Evolutionary conservation across 2,797 vertebrate species (phyloP), one percentile per base, ranked within the genome.

Genomic region (Cottoperca gobio): DNA sequence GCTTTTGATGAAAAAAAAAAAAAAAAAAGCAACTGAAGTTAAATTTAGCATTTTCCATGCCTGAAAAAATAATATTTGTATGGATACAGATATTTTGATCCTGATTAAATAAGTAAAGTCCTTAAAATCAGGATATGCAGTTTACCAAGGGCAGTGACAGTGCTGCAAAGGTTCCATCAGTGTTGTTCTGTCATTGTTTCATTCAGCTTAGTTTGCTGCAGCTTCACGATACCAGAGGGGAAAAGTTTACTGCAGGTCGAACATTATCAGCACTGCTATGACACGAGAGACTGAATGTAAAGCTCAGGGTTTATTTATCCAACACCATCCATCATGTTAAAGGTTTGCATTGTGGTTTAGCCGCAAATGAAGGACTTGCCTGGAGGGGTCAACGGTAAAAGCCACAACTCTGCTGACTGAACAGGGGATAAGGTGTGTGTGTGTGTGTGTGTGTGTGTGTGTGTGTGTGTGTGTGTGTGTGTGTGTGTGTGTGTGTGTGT

Each of bases 361-460:
- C 77, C 78, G 87, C 79, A 77, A 60, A 64, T 67, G 72, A 61
- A 60, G 40, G 60, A 64, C 53, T n/a, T 49, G 76, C 57, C 80
- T 52, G 65, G 26, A 89, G 81, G 82, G 89, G 86, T 89, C 83
- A 88, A n/a, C 5, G 16, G 52, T 87, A 80, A 89, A 86, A 79
- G 78, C 76, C 75, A 82, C 52, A 35, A 16, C 79, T 88, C 63
- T 90, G 91, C 90, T 90, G 90, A 90, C 89, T 74, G 80, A 81
- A 89, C 78, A 78, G 55, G 57, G 35, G 58, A 84, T 76, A 61
- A 78, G 66, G 53, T 45, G 24, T 74, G 69, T 58, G 54, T 16
- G 58, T 57, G 39, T 64, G 24, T 43, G 68, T 79, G 68, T 68
- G 61, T 72, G 59, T 10, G 6, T 40, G 53, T 33, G 8, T n/a